A percentile compares a stretch with the other conserved stretches of the same genome.
These are phyloP conservation scores for Heliocidaris erythrogramma DNA, from an alignment of 35 echinoderm and acorn worm genomes.

Conservation along the genomic window DNA sequence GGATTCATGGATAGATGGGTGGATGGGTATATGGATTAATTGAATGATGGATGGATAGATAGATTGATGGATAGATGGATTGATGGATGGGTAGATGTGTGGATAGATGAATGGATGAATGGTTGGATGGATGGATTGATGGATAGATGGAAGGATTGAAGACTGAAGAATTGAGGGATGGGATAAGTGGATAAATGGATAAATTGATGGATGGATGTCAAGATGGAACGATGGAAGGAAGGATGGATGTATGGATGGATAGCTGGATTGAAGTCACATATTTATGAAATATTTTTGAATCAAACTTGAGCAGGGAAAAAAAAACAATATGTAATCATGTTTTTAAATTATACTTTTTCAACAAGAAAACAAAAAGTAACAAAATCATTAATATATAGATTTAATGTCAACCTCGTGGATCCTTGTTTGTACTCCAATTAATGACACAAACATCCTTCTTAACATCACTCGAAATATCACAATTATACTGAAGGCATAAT, in stretches of 20 bases:
- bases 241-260: neutral
- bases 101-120: too few species aligned
- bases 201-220: too few species aligned
- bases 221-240: neutral
- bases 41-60: too few species aligned
- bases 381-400: neutral
- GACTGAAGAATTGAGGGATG: too few species aligned
- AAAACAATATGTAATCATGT: neutral
- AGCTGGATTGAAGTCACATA: neutral
- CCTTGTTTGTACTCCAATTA: neutral
- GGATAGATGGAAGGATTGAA: too few species aligned
- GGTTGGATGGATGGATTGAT: too few species aligned
- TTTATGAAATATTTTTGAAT: neutral
- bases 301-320: neutral
- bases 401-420: neutral
- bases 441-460: slow-evolving; percentile 5
- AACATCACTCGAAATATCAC: neutral
- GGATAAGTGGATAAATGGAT: too few species aligned
- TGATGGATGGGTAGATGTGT: too few species aligned
- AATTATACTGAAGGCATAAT: neutral
- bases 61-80: too few species aligned
- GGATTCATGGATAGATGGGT: too few species aligned
- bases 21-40: too few species aligned
- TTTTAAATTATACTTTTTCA: neutral
- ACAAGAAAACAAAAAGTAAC: neutral